Evolutionary conservation across 2,888 invertebrate species (phyloP).

Genomic region (Metacarcinus magister): DNA sequence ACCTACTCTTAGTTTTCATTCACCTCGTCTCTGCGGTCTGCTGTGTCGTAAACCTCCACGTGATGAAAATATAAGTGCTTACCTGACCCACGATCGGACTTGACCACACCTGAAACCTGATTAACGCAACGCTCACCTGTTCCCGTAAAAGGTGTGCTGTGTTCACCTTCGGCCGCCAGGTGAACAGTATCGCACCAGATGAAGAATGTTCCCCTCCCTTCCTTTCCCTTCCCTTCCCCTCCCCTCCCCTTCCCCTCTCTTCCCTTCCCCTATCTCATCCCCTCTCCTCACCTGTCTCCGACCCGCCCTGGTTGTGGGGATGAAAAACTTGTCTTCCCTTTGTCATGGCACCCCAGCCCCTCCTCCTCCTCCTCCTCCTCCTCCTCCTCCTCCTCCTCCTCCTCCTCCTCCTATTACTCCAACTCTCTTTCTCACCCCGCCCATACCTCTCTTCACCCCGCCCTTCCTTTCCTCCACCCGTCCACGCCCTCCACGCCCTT

Average conservation of each 20-base stretch:
- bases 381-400: background rate
- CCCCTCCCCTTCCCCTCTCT: background rate
- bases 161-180: constrained; percentile 32
- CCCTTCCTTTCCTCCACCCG: background rate
- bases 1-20: too few species aligned
- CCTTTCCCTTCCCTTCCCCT: background rate
- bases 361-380: background rate
- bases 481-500: background rate
- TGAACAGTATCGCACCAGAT: constrained; percentile 33
- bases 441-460: background rate
- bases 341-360: background rate
- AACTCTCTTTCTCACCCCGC: background rate
- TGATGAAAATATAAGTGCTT: background rate
- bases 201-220: constrained; percentile 3
- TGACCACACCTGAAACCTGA: background rate
- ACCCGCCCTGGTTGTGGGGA: constrained; percentile 23
- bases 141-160: constrained; percentile 16
- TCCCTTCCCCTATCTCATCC: background rate
- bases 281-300: background rate
- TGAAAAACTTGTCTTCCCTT: constrained; percentile 48
- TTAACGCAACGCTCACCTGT: constrained; percentile 46
- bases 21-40: background rate
- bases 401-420: background rate
- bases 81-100: background rate
- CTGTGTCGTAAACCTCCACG: background rate